Percentiles rank a stretch among this genome's conserved stretches.
Evolutionary conservation across 1,140 invertebrate species (phyloP).

Genomic region (Megalopta genalis): DNA sequence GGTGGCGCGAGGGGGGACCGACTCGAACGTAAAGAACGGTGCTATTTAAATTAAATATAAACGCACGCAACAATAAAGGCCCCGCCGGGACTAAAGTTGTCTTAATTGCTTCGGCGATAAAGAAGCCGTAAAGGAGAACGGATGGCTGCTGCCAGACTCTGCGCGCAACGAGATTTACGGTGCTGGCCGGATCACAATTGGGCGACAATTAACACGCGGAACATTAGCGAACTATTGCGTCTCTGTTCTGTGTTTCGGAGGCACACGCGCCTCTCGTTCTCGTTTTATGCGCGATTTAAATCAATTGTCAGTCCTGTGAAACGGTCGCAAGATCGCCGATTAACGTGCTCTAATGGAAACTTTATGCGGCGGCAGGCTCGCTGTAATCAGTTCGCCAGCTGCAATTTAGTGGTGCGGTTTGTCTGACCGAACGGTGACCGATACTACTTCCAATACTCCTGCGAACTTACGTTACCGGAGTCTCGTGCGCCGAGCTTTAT

Average conservation of each 20-base stretch:
- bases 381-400: too few species aligned
- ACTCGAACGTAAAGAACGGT: background rate
- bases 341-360: too few species aligned
- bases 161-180: slow-evolving; percentile 3
- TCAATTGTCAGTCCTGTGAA: background rate
- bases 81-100: background rate
- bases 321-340: background rate
- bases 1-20: background rate
- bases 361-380: too few species aligned
- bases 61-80: slow-evolving; percentile 9
- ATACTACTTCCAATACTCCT: too few species aligned
- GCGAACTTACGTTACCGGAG: too few species aligned
- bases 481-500: too few species aligned
- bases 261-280: background rate
- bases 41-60: slow-evolving; percentile 7
- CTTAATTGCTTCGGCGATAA: slow-evolving; percentile 36
- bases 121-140: slow-evolving; percentile 10
- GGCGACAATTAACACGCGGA: background rate
- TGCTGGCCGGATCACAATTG: background rate
- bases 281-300: background rate
- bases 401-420: too few species aligned
- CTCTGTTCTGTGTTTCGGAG: background rate
- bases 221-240: background rate
- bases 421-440: too few species aligned
- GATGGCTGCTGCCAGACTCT: slow-evolving; percentile 3